Base-by-base conservation (phyloP, 2,888 invertebrate species). In the Psylliodes chrysocephalus region DNA sequence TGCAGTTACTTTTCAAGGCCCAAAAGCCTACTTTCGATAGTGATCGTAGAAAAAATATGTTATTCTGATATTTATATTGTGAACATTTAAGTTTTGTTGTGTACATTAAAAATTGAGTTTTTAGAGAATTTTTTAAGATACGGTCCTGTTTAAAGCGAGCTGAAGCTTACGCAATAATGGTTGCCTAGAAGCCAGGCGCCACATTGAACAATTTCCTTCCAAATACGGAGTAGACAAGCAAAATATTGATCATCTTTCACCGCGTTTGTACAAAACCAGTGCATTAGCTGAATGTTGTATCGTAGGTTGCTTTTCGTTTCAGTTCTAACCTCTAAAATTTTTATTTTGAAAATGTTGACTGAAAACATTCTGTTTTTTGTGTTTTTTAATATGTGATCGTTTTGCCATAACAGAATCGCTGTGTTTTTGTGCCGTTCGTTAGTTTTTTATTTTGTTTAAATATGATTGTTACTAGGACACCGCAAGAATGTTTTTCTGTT, bases 281-380 rank as follows among this genome's bases (percentile, higher is more conserved):
- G 74, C 73, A 71, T 71, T 72, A 70, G 73, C 69, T 73, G 76
- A 73, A 72, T 76, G 73, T 75, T 72, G 72, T 75, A 75, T 74
- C 77, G 78, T 78, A 79, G 78, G 78, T 76, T 76, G 72, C 67
- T 71, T 76, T 75, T 66, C 68, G 69, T 73, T 74, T 70, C 7
- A 66, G 71, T 72, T 67, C 73, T 77, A 77, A 77, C 77, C 77
- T 77, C 71, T 49, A 73, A 75, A 72, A 62, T 60, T 72, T 71
- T 74, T 71, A 61, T 66, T 68, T 72, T 67, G 60, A 60, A 68
- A 71, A 68, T 68, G 70, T 69, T 70, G 49, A 69, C 65, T 66
- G 62, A 67, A 69, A 68, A 70, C 54, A 68, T 68, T 65, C 42
- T 59, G 62, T 73, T 68, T 68, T 57, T 63, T 60, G 53, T 61